Evolutionary conservation across 2,113 vertebrate genomes (phyloP).

Genomic region (Planiliza haematocheilus): DNA sequence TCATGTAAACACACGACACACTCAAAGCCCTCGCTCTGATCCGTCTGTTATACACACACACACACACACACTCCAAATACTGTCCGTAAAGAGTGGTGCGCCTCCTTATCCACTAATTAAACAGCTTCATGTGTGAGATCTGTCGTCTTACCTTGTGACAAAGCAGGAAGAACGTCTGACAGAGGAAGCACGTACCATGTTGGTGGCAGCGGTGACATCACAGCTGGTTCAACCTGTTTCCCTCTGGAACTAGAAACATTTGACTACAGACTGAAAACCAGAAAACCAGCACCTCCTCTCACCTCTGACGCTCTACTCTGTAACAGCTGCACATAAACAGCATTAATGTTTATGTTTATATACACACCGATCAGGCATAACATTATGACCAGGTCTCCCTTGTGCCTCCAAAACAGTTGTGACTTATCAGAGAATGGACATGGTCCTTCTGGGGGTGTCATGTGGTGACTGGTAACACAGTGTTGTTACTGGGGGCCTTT

Average conservation of each 20-base stretch:
- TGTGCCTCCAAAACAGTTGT: too few relatives aligned
- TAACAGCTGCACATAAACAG: too few relatives aligned
- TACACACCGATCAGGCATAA: too few relatives aligned
- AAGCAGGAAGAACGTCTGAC: slow-evolving; percentile 27
- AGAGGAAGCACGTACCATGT: slow-evolving; percentile 25
- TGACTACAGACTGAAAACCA: slow-evolving; percentile 1
- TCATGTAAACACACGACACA: slow-evolving; percentile 37
- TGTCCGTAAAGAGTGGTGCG: background rate
- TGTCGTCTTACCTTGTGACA: slow-evolving; percentile 54
- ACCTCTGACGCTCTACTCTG: too few relatives aligned
- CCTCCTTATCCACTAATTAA: background rate
- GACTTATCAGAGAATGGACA: too few relatives aligned
- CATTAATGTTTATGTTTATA: too few relatives aligned
- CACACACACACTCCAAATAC: background rate
- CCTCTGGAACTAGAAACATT: slow-evolving; percentile 68
- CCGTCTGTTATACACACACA: too few relatives aligned
- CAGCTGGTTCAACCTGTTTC: slow-evolving; percentile 66
- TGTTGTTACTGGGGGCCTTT: too few relatives aligned
- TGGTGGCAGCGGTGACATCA: slow-evolving; percentile 39
- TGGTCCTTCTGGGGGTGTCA: too few relatives aligned
- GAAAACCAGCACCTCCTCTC: background rate
- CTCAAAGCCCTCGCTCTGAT: background rate
- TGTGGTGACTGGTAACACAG: too few relatives aligned
- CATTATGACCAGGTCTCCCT: too few relatives aligned
- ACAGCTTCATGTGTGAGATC: slow-evolving; percentile 5